Evolutionary conservation across 2,888 invertebrate species (phyloP), one percentile per base, ranked within the genome.

Genomic region (Lochmaea crataegi): DNA sequence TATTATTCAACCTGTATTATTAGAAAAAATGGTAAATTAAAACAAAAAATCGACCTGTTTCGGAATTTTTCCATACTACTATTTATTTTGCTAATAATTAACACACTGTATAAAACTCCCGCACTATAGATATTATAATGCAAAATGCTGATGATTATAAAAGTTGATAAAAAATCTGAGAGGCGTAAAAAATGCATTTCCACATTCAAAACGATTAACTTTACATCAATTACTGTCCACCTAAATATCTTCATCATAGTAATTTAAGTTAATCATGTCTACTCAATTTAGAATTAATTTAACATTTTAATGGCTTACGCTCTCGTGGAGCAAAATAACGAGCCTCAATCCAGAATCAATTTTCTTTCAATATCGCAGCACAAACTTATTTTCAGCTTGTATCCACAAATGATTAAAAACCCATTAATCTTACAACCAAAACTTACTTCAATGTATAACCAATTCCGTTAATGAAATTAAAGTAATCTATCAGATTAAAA

Each of bases 381-480:
- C 14, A 48, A 67, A 67, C 45, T 51, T 51, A n/a, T 64, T 67
- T 65, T 56, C 26, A 57, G 57, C 65, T 53, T 65, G 66, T 65
- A 74, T 74, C 67, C 63, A 63, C 76, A 75, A 75, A 79, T 79
- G 78, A 82, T 82, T 82, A 82, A 79, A 81, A 79, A 78, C 74
- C 80, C 82, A 81, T 82, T 82, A 82, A 82, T 82, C 82, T 81
- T 82, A 60, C 76, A 74, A 41, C 53, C 56, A 72, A 70, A 63
- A 63, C 63, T 61, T 66, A 65, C 42, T 58, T 16, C 51, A 60
- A 51, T 41, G 64, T 74, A 65, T 53, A 78, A 78, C 78, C 77
- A 80, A 82, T 82, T 80, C 80, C 77, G 80, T 80, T 82, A 82
- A 82, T 82, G 80, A 82, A 82, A 82, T 82, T 82, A 80, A 82